Percentiles rank a stretch among this genome's conserved stretches.
These are phyloP conservation scores for Litocranius walleri DNA, from an alignment of 2,113 vertebrate species.

Conservation along the genomic window DNA sequence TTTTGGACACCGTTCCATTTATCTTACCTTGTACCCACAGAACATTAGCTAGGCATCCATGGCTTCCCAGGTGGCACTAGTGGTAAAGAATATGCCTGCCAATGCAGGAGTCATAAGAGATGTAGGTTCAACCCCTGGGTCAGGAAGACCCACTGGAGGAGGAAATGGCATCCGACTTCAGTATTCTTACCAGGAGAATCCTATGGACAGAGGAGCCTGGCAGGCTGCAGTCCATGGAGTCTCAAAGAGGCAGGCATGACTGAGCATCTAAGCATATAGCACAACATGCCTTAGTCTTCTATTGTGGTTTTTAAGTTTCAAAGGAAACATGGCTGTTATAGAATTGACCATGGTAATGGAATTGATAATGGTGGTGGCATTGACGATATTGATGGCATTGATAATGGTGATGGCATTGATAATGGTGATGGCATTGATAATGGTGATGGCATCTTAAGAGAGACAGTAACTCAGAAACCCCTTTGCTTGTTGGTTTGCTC, in stretches of 20 bases:
- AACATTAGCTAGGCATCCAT: neutral
- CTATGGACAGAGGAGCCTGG: neutral
- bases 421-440: too few relatives aligned
- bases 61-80: neutral
- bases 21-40: neutral
- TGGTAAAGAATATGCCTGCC: neutral
- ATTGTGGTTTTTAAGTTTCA: neutral
- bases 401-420: too few relatives aligned
- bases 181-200: neutral
- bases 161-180: neutral
- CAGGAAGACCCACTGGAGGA: neutral
- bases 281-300: neutral
- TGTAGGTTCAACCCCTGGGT: neutral
- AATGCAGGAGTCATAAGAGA: neutral
- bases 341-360: too few relatives aligned
- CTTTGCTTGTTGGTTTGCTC: neutral
- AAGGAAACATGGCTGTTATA: neutral
- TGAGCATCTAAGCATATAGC: neutral
- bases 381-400: too few relatives aligned
- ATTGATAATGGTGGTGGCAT: accelerated
- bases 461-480: neutral
- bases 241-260: neutral
- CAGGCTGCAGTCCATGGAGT: neutral
- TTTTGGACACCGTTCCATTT: neutral
- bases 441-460: neutral